Percentiles rank a stretch among this genome's conserved stretches.
Evolutionary conservation across 2,113 vertebrate genomes (phyloP).

Genomic region (Trichechus manatus): DNA sequence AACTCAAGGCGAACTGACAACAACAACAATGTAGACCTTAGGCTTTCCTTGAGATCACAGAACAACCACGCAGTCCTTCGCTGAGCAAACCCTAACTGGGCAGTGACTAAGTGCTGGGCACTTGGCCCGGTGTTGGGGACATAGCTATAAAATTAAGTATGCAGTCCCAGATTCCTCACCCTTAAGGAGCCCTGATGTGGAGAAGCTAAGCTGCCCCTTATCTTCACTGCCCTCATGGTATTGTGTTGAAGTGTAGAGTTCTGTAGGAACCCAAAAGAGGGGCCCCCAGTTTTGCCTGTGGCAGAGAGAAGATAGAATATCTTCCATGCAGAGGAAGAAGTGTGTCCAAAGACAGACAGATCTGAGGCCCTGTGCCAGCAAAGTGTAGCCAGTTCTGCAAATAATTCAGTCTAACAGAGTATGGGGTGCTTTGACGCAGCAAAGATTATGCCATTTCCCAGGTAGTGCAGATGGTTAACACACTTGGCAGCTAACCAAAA

Average conservation of each 20-base stretch:
- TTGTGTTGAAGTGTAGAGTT: neutral
- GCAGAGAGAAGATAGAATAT: neutral
- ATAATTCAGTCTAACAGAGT: neutral
- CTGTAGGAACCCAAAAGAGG: neutral
- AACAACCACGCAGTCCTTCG: neutral
- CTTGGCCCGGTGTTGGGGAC: neutral
- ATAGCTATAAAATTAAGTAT: neutral
- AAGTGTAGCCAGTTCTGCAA: neutral
- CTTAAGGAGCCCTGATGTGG: neutral
- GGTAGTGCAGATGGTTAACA: no score
- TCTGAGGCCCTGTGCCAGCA: neutral
- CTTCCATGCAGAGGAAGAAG: neutral
- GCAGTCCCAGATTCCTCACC: neutral
- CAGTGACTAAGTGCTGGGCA: neutral
- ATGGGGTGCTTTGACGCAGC: neutral
- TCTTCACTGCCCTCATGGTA: neutral
- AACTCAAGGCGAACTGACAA: no score
- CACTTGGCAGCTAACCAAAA: no score
- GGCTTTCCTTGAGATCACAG: slow-evolving; percentile 5
- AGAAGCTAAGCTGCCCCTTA: neutral
- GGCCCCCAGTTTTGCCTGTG: neutral
- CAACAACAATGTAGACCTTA: neutral
- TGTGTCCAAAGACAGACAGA: neutral
- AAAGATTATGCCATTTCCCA: neutral
- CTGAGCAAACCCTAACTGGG: neutral